Base-by-base conservation (phyloP, 2,888 invertebrate genomes). In the Coelopa pilipes region DNA sequence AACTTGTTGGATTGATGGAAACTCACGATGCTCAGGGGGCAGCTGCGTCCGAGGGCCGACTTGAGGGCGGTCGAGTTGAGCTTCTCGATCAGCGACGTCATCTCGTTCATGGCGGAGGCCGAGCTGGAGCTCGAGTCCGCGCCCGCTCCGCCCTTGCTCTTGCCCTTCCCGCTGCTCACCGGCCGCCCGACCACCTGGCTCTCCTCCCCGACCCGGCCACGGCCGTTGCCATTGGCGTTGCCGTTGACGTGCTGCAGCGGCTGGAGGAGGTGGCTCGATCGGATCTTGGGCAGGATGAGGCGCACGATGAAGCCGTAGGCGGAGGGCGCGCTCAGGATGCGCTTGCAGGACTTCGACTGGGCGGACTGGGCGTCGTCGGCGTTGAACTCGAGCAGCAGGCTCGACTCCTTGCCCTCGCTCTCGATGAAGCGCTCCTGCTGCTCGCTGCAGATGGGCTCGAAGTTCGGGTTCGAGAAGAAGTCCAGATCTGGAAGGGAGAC, bases 1-100 rank as follows among this genome's bases (percentile, higher is more conserved):
- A n/a, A n/a, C n/a, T n/a, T n/a, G 1, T 60, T 10, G 11, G 46
- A 65, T 62, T 47, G 3, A 46, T 77, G 4, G 13, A 68, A 34
- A 87, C 87, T 87, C 82, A 87, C 87, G 74, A 87, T 83, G 75
- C 82, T 85, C 68, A 87, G 74, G 2, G 87, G 87, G 76, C 87
- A 87, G 73, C 81, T 81, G 74, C 86, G 83, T 62, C 81, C 82
- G 63, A 78, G 57, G 55, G 80, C 53, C 15, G 74, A 21, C 21
- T 67, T 74, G 70, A 75, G 57, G 5, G 76, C 66, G 7, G 82
- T 80, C 11, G 78, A 49, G 66, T 83, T 83, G 45, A 79, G 67
- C 15, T 78, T 76, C 60, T 78, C 80, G 65, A 80, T 77, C 59
- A 78, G 73, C 24, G 79, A 77, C 57, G 78, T 79, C 75, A 78